Base-by-base conservation (phyloP, 2,113 vertebrate species). In the Festucalex cinctus region DNA sequence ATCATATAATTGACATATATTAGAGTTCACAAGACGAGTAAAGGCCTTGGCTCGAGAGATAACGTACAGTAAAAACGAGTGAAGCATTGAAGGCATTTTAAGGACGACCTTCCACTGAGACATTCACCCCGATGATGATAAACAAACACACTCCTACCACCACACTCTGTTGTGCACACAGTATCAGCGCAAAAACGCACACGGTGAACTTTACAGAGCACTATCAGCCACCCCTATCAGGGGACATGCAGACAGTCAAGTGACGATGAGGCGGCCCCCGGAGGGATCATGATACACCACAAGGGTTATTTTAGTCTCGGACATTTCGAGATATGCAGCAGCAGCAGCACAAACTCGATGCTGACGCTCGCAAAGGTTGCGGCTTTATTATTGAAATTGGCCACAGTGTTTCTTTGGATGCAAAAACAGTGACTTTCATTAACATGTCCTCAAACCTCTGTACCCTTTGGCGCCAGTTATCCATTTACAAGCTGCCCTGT, bases 161-260 rank as follows among this genome's bases (percentile, higher is more conserved):
- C 79, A 64, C 39, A 41, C 69, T 43, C 22, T 54, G 58, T 24
- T 28, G 28, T 41, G 68, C 68, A 63, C 71, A 75, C 67, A 51
- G 64, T 72, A 75, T 80, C 75, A 75, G 68, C 35, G 20, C 57
- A 66, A 26, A 60, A 32, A 41, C 64, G 63, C 70, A 51, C 66
- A 28, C 26, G 8, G 57, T 84, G 83, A 88, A 86, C 86, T 82
- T 83, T 81, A 70, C 68, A 75, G 82, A 71, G 73, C 64, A 62
- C 61, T 68, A 74, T 83, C 75, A 69, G 67, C 14, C 26, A 54
- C 64, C 62, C 63, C 71, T 82, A 84, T 74, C 86, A 83, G 83
- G 78, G 73, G 79, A 79, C 82, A 41, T 6, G 26, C 76, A 81
- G 74, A 71, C 77, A 77, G 82, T 78, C 70, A 54, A 66, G 81